These are phyloP conservation scores for Apistogramma diplotaenia DNA, from an alignment of 2,113 vertebrate genomes.

Conservation along the genomic window DNA sequence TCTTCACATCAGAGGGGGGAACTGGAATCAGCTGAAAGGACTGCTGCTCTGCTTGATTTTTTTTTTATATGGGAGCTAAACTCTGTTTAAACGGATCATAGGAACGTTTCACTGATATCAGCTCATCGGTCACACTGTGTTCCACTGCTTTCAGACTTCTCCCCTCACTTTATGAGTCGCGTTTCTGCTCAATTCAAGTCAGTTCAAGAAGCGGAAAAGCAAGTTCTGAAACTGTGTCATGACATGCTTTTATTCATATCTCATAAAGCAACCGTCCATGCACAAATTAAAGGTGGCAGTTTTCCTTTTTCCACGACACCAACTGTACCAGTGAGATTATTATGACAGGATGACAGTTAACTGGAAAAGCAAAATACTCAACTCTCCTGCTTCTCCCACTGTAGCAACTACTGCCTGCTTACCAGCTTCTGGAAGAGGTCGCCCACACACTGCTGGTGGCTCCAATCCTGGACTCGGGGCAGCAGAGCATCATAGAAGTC, in stretches of 20 bases:
- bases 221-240: background rate
- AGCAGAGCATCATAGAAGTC: slow-evolving; percentile 94
- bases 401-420: background rate
- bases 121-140: background rate
- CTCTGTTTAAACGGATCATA: background rate
- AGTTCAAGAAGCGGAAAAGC: background rate
- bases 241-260: background rate
- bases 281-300: background rate
- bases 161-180: background rate
- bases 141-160: background rate
- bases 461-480: slow-evolving; percentile 92
- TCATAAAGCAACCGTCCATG: background rate
- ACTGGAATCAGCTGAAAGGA: slow-evolving; percentile 2
- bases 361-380: background rate
- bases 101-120: background rate
- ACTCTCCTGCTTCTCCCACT: background rate
- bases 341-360: background rate
- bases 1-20: background rate
- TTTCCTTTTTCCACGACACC: background rate
- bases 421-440: slow-evolving; percentile 98
- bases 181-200: background rate
- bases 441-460: slow-evolving; percentile 90
- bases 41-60: background rate
- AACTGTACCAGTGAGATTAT: background rate
- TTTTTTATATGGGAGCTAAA: background rate